phyloP scores from a whole-genome alignment of 2,113 vertebrate species.

The Odobenus rosmarus region DNA sequence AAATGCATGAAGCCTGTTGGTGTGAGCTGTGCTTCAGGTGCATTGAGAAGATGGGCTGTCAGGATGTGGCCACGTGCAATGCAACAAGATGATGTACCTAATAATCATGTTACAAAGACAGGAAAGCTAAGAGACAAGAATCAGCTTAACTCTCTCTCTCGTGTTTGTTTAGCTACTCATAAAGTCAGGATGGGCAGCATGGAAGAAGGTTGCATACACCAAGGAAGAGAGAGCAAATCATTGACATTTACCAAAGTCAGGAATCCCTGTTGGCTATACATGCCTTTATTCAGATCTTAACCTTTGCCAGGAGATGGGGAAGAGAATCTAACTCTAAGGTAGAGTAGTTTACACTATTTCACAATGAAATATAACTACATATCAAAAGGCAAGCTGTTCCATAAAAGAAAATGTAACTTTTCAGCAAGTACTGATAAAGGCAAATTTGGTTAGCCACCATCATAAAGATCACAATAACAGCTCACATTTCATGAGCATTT shows the following conservation, averaged over 20 bases:
- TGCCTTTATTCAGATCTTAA: slow-evolving; percentile 80
- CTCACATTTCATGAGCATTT: background rate
- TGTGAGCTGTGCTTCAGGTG: background rate
- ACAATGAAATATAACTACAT: slow-evolving; percentile 62
- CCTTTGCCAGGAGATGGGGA: slow-evolving; percentile 64
- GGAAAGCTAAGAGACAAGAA: slow-evolving; percentile 36
- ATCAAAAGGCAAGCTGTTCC: slow-evolving; percentile 50
- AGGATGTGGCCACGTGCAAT: background rate
- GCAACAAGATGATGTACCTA: background rate
- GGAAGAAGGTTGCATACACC: slow-evolving; percentile 44
- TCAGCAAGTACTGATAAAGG: slow-evolving; percentile 6
- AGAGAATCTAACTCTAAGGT: slow-evolving; percentile 72
- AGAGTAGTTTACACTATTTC: slow-evolving; percentile 72
- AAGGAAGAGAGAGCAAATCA: slow-evolving; percentile 67
- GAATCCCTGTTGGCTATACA: slow-evolving; percentile 62
- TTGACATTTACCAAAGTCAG: slow-evolving; percentile 77
- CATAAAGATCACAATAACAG: slow-evolving; percentile 18
- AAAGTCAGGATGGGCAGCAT: slow-evolving; percentile 50
- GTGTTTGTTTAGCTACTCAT: slow-evolving; percentile 66
- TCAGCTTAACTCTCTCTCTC: slow-evolving; percentile 47
- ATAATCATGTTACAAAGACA: slow-evolving; percentile 72
- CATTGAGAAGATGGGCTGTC: background rate
- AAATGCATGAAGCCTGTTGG: background rate
- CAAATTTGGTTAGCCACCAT: slow-evolving; percentile 1
- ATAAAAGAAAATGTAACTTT: slow-evolving; percentile 61